Evolutionary conservation across 2,113 vertebrate genomes (phyloP).

Genomic region (Rhodinocichla rosea): DNA sequence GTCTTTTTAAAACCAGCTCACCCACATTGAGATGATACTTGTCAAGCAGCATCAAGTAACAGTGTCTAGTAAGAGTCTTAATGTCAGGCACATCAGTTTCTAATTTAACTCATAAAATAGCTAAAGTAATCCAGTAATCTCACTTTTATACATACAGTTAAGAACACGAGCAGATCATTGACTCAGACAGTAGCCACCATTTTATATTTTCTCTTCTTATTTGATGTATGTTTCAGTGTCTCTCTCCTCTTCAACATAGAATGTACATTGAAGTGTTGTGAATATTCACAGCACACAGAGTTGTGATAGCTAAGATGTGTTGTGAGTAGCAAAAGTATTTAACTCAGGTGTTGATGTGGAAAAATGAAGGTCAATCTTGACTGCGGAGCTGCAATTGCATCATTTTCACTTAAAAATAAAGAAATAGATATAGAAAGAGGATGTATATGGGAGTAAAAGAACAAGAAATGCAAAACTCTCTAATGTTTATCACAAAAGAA

Average conservation of each 20-base stretch:
- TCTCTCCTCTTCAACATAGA: not conserved
- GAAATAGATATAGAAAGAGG: not conserved
- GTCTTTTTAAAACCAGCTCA: not conserved
- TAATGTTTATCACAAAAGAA: not conserved
- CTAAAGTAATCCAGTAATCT: not conserved
- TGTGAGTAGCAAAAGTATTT: not conserved
- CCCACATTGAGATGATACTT: not conserved
- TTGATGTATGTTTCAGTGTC: not conserved
- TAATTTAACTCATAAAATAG: not conserved
- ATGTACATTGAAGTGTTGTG: not conserved
- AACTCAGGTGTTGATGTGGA: not conserved
- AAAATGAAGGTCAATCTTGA: not conserved
- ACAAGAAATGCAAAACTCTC: not conserved
- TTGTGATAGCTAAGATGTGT: not conserved
- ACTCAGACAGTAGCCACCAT: not conserved
- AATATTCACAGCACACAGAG: not conserved
- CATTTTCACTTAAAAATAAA: not conserved
- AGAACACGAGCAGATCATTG: accelerated
- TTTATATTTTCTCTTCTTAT: not conserved
- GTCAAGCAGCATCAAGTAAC: not conserved
- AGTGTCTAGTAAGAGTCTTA: not conserved
- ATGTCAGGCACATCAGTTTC: not conserved
- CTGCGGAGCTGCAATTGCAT: not conserved
- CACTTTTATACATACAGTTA: not conserved
- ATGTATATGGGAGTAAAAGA: not conserved